Conservation (phyloP, 1,140 invertebrate species). For the Tribolium castaneum region DNA sequence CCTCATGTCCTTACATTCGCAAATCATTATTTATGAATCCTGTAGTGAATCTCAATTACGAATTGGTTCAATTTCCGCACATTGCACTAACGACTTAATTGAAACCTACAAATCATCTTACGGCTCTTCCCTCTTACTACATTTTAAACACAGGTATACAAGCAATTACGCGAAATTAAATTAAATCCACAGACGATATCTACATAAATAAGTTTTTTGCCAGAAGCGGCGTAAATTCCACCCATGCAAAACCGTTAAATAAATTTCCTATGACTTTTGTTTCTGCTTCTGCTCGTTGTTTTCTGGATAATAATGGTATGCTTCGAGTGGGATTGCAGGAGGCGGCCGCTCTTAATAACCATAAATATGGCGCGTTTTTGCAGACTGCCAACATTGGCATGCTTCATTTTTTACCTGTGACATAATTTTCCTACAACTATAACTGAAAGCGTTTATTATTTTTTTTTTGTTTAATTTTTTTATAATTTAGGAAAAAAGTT, state of each 20-base stretch:
- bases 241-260: not conserved
- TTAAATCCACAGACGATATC: not conserved
- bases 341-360: not conserved
- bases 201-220: not conserved
- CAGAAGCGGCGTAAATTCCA: not conserved
- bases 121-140: not conserved
- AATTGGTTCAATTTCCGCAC: conserved; percentile 1
- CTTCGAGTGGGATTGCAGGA: not conserved
- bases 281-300: not conserved
- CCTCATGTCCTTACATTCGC: not conserved
- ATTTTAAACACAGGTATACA: not conserved
- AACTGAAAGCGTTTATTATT: too few species aligned
- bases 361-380: not conserved
- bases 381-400: not conserved
- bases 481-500: too few species aligned
- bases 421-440: too few species aligned
- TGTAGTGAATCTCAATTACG: not conserved
- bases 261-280: not conserved
- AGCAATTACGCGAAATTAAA: not conserved
- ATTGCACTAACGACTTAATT: conserved; percentile 7
- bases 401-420: not conserved
- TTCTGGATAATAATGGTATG: too few species aligned
- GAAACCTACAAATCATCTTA: conserved; percentile 6
- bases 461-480: too few species aligned
- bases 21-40: not conserved